phyloP scores from a whole-genome alignment of 2,113 vertebrate genomes.

The Cryptotis parvus region DNA sequence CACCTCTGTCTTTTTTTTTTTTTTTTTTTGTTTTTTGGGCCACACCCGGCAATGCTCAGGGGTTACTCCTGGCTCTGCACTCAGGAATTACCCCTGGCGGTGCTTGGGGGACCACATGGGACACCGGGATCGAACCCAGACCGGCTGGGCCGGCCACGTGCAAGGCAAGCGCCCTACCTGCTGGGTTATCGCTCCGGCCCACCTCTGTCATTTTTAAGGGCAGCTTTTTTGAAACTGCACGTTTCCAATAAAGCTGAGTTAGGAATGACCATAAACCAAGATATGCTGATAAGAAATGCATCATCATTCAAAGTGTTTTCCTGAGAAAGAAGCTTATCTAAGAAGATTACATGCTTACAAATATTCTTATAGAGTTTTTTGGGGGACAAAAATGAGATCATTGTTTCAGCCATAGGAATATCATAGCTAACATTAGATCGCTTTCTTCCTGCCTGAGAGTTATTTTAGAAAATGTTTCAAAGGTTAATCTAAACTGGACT shows the following conservation, averaged over 20 bases:
- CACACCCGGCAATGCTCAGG: no score
- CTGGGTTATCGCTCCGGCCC: no score
- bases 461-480: neutral
- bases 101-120: no score
- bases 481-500: neutral
- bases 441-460: neutral
- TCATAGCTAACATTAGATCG: neutral
- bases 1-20: no score
- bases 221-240: constrained; percentile 29
- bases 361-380: neutral
- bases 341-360: neutral
- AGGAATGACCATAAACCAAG: neutral
- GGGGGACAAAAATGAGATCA: neutral
- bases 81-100: no score
- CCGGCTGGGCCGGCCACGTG: no score
- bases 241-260: neutral
- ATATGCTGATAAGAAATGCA: neutral
- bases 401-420: neutral
- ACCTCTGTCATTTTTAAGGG: constrained; percentile 9
- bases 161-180: no score
- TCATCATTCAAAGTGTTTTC: constrained; percentile 14
- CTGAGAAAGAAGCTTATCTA: neutral
- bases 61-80: no score
- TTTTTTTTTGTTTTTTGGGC: no score
- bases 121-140: no score